Evolutionary conservation across 2,113 vertebrate genomes (phyloP).

Genomic region (Mustelus asterias): DNA sequence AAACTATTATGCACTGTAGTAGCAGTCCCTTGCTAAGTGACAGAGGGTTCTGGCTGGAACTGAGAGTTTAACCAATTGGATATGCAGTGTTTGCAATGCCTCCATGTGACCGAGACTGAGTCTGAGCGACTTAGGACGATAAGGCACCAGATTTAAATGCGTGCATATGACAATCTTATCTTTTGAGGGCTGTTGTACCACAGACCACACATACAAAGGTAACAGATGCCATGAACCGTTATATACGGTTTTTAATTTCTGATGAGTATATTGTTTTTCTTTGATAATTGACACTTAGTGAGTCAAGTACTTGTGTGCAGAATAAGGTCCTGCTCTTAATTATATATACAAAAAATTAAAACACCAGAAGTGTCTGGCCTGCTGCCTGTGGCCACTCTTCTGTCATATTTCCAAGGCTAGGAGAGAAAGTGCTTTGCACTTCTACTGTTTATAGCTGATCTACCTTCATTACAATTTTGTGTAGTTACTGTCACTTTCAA

Average conservation of each 20-base stretch:
- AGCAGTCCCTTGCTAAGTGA: neutral
- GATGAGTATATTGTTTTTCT: neutral
- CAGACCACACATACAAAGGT: neutral
- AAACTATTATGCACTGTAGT: neutral
- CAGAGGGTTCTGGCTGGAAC: neutral
- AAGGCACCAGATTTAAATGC: neutral
- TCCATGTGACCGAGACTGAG: neutral
- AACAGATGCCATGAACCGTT: neutral
- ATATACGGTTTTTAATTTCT: constrained; percentile 3
- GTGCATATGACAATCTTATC: neutral
- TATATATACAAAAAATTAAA: neutral
- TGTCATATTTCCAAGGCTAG: neutral
- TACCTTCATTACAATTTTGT: neutral
- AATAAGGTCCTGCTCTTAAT: neutral
- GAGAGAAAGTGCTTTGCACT: neutral
- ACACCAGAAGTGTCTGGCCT: neutral
- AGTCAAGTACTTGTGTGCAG: neutral
- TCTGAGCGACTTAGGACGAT: neutral
- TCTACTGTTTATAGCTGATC: neutral
- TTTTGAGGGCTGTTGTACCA: neutral
- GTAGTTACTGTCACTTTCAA: constrained; percentile 5
- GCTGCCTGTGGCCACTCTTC: neutral
- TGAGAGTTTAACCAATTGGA: neutral
- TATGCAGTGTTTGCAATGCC: neutral
- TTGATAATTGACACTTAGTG: neutral